Evolutionary conservation across 2,888 invertebrate species (phyloP).

Genomic region (Aporophyla nigra): DNA sequence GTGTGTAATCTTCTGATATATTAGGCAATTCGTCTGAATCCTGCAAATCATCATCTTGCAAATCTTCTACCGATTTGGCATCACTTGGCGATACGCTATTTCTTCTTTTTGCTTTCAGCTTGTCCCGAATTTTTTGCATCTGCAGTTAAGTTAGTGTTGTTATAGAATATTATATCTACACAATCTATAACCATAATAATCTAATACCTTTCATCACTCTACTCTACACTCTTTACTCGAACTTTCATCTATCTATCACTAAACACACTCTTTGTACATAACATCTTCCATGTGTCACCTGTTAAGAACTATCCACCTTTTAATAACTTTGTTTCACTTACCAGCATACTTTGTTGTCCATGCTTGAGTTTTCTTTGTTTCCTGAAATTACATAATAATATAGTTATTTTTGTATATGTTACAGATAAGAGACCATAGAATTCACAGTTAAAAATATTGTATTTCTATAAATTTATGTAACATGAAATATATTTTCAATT

Average conservation of each 20-base stretch:
- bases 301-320: not conserved
- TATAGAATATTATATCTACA: not conserved
- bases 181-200: not conserved
- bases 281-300: too few species aligned
- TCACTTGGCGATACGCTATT: constrained; percentile 54
- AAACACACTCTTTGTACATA: too few species aligned
- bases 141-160: constrained; percentile 56
- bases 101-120: constrained; percentile 62
- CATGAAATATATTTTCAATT: too few species aligned
- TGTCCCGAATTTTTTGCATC: constrained; percentile 72
- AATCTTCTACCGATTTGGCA: constrained; percentile 34
- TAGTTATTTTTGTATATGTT: not conserved
- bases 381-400: constrained; percentile 32
- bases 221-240: not conserved
- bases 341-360: constrained; percentile 16
- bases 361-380: constrained; percentile 24
- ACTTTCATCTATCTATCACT: not conserved
- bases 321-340: constrained; percentile 32
- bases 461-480: too few species aligned
- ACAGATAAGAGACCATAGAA: not conserved
- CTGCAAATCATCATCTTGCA: constrained; percentile 51
- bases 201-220: not conserved
- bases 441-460: too few species aligned
- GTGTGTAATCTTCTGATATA: constrained; percentile 42
- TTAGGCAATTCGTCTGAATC: constrained; percentile 51